Evolutionary conservation across 1,140 invertebrate genomes (phyloP).

Genomic region (Brevipalpus yothersi): DNA sequence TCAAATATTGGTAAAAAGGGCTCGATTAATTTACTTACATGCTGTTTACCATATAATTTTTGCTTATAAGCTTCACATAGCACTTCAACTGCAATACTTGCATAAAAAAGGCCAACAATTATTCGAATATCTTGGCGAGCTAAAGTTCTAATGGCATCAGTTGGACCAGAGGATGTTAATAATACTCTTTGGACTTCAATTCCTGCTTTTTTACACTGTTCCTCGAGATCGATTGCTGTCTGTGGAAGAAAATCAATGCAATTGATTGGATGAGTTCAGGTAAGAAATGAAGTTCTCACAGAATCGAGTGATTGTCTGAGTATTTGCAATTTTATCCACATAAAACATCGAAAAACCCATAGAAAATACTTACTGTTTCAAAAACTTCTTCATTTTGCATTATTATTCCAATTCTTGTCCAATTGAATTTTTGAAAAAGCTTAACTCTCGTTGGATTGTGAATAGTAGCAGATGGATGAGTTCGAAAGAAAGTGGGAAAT

Average conservation of each 20-base stretch:
- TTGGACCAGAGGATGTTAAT: conserved; percentile 85
- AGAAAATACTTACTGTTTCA: conserved; percentile 47
- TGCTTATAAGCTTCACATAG: conserved; percentile 87
- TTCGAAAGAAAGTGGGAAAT: conserved; percentile 93
- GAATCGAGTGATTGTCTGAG: neutral
- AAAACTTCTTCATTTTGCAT: conserved; percentile 98
- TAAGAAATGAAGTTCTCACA: neutral
- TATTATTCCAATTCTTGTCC: conserved; percentile 85
- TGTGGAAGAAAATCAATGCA: conserved; percentile 19
- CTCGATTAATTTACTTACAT: conserved; percentile 24
- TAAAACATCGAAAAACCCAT: neutral
- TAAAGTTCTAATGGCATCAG: conserved; percentile 81
- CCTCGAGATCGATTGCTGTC: conserved; percentile 91
- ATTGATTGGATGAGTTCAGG: neutral
- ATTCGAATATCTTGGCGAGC: conserved; percentile 71
- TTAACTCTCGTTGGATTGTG: conserved; percentile 95
- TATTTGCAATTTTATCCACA: neutral
- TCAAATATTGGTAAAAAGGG: too few relatives aligned
- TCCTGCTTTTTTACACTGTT: conserved; percentile 65
- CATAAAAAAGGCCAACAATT: conserved; percentile 93
- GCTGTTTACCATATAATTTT: conserved; percentile 73
- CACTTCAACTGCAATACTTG: conserved; percentile 76
- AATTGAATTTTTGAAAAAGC: conserved; percentile 85
- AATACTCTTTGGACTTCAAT: conserved; percentile 89
- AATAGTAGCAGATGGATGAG: conserved; percentile 94